Base-by-base conservation (phyloP, 1,140 invertebrate genomes). In the Schlechtendalia chinensis region DNA sequence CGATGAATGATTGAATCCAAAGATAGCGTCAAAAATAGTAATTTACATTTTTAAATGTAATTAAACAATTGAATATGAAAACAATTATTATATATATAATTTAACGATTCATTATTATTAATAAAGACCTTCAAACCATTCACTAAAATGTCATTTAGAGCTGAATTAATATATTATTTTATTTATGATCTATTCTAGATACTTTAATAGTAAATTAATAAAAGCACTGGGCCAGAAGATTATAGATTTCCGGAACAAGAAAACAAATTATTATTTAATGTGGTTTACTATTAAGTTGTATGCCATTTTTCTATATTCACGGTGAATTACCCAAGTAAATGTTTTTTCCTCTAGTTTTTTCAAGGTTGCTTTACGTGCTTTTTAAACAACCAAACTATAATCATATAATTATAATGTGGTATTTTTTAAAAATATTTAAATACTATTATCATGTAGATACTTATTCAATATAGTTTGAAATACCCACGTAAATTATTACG, bases 281-380 rank as follows among this genome's bases (percentile, higher is more conserved):
- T 50, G 58, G 75, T 63, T 79, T 63, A 79, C 32, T 19, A 10
- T 29, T 5, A 12, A 72, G 29, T 54, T 72, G 10, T 72, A 29
- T 72, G n/a, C 59, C 4, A 22, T 77, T 77, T 24, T 45, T 61
- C 22, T 1, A 16, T 27, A 61, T 27, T 79, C 75, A 63, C 10
- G 56, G 75, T 79, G 58, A 79, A 79, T 79, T 79, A 79, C 56
- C 29, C 75, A 47, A 79, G 45, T 29, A 29, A 61, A 63, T 27
- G 4, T 61, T 29, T 47, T 32, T 69, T 24, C 16, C 6, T 19
- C 0, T 27, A 8, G 29, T 65, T 65, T 45, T 63, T 79, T 8
- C 75, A 79, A 79, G 75, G 75, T 79, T 63, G 56, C 32, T 45
- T 61, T 61, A 1, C 22, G 22, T 59, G n/a, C 16, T 14, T 16